A percentile compares a stretch with the other conserved stretches of the same genome.
phyloP scores from a whole-genome alignment of 2,888 invertebrate species.

The Vesta saturnalis region DNA sequence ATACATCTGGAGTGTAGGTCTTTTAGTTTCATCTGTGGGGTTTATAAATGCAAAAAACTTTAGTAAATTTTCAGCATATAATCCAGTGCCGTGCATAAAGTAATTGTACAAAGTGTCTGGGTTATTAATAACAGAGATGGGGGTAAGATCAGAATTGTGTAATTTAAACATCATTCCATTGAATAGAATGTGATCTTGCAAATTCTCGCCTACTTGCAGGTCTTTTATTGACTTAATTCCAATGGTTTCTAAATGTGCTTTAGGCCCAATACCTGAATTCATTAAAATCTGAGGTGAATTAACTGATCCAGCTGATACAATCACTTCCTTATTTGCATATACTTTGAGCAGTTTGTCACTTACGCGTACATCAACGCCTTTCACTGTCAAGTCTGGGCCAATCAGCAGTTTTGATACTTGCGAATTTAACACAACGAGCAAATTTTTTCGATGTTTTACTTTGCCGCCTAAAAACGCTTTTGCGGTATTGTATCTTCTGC shows the following conservation, averaged over 20 bases:
- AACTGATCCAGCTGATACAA: slow-evolving; percentile 86
- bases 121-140: slow-evolving; percentile 80
- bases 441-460: slow-evolving; percentile 70
- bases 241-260: slow-evolving; percentile 66
- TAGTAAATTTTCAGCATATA: too few species aligned
- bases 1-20: slow-evolving; percentile 69
- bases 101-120: slow-evolving; percentile 60
- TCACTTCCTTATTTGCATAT: slow-evolving; percentile 79
- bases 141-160: slow-evolving; percentile 80
- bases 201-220: slow-evolving; percentile 74
- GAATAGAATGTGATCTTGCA: slow-evolving; percentile 72
- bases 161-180: slow-evolving; percentile 65
- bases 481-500: slow-evolving; percentile 73
- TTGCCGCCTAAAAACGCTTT: slow-evolving; percentile 71
- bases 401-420: slow-evolving; percentile 75
- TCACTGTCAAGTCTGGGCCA: slow-evolving; percentile 68
- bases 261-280: slow-evolving; percentile 82
- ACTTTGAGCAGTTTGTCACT: slow-evolving; percentile 61
- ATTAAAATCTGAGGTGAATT: slow-evolving; percentile 91
- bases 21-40: slow-evolving; percentile 60
- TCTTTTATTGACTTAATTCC: slow-evolving; percentile 70
- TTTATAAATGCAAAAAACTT: slow-evolving; percentile 64
- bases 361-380: slow-evolving; percentile 74
- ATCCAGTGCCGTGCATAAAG: slow-evolving; percentile 63
- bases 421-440: slow-evolving; percentile 71